These are phyloP conservation scores for Fukomys damarensis DNA, from an alignment of 2,113 vertebrate genomes.

Conservation along the genomic window DNA sequence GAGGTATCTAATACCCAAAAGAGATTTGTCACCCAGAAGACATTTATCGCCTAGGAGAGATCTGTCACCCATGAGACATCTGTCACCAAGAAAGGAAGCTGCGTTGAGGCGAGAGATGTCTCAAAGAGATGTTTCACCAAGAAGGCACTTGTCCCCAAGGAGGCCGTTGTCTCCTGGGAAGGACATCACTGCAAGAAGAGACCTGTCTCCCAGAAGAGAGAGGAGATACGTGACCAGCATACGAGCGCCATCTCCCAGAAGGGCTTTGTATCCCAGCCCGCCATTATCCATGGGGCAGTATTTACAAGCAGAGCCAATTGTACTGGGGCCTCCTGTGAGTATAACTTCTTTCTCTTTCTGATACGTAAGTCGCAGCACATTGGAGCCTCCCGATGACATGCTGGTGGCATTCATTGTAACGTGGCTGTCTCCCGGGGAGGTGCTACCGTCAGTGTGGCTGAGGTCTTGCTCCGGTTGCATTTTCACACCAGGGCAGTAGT, in stretches of 20 bases:
- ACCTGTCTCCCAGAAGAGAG: conserved; percentile 94
- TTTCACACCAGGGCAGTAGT: neutral
- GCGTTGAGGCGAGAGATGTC: conserved; percentile 90
- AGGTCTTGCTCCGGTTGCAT: neutral
- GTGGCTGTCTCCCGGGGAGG: neutral
- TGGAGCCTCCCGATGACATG: neutral
- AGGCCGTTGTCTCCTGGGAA: conserved; percentile 92
- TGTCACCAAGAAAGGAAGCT: conserved; percentile 90
- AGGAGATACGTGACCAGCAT: conserved; percentile 90
- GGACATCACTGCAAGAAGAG: conserved; percentile 90
- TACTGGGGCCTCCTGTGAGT: conserved; percentile 89
- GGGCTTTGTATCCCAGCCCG: conserved; percentile 92
- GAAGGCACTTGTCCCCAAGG: conserved; percentile 89
- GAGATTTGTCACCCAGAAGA: conserved; percentile 89
- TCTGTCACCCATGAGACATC: conserved; percentile 90
- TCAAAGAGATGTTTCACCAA: conserved; percentile 92
- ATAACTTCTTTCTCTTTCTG: conserved; percentile 61
- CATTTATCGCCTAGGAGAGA: conserved; percentile 90
- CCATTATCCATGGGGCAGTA: conserved; percentile 90
- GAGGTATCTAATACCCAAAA: conserved; percentile 93
- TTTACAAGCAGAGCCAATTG: conserved; percentile 90
- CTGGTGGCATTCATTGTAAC: neutral
- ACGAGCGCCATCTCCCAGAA: conserved; percentile 92
- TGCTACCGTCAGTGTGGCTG: neutral
- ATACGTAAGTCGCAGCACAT: neutral